Conservation (phyloP, 2,797 vertebrate genomes). For the Poecilia gillii region DNA sequence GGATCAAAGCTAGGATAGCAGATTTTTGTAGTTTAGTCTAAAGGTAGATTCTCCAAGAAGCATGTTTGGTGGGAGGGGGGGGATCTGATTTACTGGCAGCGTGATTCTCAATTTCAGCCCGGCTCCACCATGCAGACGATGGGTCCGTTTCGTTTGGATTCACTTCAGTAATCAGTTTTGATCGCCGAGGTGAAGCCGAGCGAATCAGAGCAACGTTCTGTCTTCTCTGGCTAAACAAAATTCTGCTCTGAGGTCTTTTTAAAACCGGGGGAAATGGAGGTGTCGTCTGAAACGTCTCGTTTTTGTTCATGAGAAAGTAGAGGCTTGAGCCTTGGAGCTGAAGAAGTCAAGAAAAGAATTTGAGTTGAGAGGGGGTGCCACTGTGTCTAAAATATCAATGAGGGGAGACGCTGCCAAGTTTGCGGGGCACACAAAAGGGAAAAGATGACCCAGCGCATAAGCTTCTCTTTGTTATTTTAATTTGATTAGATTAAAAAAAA, state of each 20-base stretch:
- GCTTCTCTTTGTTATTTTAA: conserved; percentile 14
- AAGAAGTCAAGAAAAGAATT: conserved; percentile 77
- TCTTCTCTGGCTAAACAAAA: conserved; percentile 66
- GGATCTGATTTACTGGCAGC: conserved; percentile 76
- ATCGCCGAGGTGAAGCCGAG: conserved; percentile 73
- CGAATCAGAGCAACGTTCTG: conserved; percentile 72
- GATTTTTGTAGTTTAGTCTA: conserved; percentile 46
- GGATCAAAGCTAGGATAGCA: conserved; percentile 46
- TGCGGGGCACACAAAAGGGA: conserved; percentile 51
- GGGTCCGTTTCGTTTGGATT: conserved; percentile 71
- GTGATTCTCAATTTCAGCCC: conserved; percentile 72
- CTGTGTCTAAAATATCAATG: conserved; percentile 82
- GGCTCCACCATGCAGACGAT: conserved; percentile 73
- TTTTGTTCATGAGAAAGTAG: conserved; percentile 70
- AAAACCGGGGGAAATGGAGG: conserved; percentile 55
- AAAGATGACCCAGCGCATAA: conserved; percentile 34
- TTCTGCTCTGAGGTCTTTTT: conserved; percentile 63
- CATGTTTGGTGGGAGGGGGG: conserved; percentile 32
- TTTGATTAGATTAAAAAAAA: neutral
- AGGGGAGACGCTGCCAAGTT: conserved; percentile 71
- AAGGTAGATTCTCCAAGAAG: conserved; percentile 54
- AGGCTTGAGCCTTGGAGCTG: conserved; percentile 71
- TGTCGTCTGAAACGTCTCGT: conserved; percentile 58
- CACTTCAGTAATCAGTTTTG: conserved; percentile 69
- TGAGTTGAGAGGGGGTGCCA: conserved; percentile 70